Percentiles rank a stretch among this genome's conserved stretches.
phyloP scores from a whole-genome alignment of 37 sponge, comb jelly and placozoan species.

The Beroe forskalii region DNA sequence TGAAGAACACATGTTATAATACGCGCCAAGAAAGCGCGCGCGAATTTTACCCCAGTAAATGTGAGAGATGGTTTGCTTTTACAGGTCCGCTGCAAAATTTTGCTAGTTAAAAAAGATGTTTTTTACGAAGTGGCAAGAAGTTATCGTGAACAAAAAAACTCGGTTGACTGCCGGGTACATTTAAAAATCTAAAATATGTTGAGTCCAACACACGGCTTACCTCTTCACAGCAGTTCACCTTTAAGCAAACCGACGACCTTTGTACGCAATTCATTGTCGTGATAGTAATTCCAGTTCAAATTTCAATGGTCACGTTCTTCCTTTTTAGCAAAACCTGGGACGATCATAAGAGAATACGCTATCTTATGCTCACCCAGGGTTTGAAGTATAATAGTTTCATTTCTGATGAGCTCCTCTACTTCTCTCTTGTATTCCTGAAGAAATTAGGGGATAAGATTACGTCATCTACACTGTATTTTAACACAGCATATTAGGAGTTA shows the following conservation, averaged over 20 bases:
- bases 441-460: too few relatives aligned
- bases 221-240: too few relatives aligned
- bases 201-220: too few relatives aligned
- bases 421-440: slow-evolving; percentile 72
- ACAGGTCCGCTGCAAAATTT: background rate
- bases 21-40: background rate
- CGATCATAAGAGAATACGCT: background rate
- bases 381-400: slow-evolving; percentile 81
- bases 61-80: slow-evolving; percentile 21
- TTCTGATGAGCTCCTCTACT: slow-evolving; percentile 73
- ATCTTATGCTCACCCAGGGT: slow-evolving; percentile 75
- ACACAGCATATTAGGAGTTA: too few relatives aligned
- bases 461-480: too few relatives aligned
- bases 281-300: too few relatives aligned
- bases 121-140: too few relatives aligned
- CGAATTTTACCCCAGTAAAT: background rate
- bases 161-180: background rate
- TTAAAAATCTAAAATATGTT: too few relatives aligned
- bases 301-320: too few relatives aligned
- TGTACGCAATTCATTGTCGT: too few relatives aligned
- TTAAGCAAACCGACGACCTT: too few relatives aligned
- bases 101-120: slow-evolving; percentile 63
- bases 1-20: background rate
- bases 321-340: background rate
- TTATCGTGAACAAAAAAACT: too few relatives aligned